Percentiles rank a stretch among this genome's conserved stretches.
Conservation (phyloP, 2,888 invertebrate genomes). For the Drosophila yooni region DNA sequence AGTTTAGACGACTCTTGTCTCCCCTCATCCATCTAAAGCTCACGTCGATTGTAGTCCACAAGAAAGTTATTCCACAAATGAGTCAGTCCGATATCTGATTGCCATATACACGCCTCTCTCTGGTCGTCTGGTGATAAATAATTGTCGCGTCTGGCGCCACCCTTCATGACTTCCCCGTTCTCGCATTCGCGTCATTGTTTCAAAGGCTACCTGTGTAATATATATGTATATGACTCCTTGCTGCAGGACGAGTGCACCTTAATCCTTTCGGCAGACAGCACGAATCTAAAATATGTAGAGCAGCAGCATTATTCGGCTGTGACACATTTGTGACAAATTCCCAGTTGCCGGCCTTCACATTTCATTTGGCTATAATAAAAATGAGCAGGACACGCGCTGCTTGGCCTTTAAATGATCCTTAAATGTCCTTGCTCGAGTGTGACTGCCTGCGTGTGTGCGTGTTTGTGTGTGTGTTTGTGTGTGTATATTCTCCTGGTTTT, state of each 20-base stretch:
- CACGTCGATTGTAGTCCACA: too few species aligned
- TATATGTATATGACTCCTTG: constrained; percentile 45
- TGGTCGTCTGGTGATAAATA: constrained; percentile 4
- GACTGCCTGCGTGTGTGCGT: background rate
- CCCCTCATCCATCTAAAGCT: too few species aligned
- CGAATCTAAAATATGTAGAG: constrained; percentile 5
- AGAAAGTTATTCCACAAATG: too few species aligned
- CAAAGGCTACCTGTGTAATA: constrained; percentile 47
- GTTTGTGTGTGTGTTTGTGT: background rate
- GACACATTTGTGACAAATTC: constrained; percentile 27
- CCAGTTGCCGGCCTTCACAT: constrained; percentile 47
- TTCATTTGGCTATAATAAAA: constrained; percentile 30
- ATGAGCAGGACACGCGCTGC: constrained; percentile 12
- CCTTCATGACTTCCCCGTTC: constrained; percentile 13
- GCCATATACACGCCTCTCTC: background rate
- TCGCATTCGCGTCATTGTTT: too few species aligned
- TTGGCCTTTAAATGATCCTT: constrained; percentile 20
- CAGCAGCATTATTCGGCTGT: background rate
- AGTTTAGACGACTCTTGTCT: too few species aligned
- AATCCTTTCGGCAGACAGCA: constrained; percentile 50
- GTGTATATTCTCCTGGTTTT: constrained; percentile 56
- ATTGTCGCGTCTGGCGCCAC: constrained; percentile 28
- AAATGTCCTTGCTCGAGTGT: constrained; percentile 38
- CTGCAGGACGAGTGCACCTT: constrained; percentile 34
- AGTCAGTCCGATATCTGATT: too few species aligned